These are phyloP conservation scores for Chydorus sphaericus DNA, from an alignment of 2,888 invertebrate genomes.

Conservation along the genomic window DNA sequence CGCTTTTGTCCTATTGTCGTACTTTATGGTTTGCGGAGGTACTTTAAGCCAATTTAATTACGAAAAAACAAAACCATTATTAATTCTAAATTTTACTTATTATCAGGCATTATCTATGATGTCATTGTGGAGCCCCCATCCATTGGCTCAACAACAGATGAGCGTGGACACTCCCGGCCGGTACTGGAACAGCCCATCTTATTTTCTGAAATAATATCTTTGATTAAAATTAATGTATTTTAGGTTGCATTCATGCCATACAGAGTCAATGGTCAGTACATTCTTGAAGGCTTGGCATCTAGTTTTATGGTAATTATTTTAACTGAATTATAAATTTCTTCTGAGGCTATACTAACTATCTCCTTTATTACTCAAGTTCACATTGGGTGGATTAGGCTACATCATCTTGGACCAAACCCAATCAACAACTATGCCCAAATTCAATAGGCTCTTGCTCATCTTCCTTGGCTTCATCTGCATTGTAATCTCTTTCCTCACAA, in stretches of 20 bases:
- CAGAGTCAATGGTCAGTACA: conserved; percentile 96
- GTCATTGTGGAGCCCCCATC: conserved; percentile 98
- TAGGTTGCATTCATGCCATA: conserved; percentile 96
- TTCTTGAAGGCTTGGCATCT: conserved; percentile 96
- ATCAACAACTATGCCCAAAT: conserved; percentile 72
- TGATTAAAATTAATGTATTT: conserved; percentile 22
- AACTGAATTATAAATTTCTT: no score
- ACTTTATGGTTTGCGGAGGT: conserved; percentile 97
- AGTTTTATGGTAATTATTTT: no score
- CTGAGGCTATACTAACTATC: no score
- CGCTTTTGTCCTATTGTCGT: conserved; percentile 73
- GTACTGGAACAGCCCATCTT: conserved; percentile 32
- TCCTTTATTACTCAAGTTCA: no score
- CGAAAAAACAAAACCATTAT: not conserved
- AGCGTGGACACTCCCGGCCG: conserved; percentile 88
- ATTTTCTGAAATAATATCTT: not conserved
- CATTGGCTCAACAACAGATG: conserved; percentile 94
- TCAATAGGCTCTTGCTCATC: conserved; percentile 77
- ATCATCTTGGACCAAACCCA: conserved; percentile 91
- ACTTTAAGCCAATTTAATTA: conserved; percentile 26
- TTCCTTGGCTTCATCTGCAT: conserved; percentile 84
- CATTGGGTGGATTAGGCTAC: conserved; percentile 89
- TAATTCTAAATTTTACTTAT: conserved; percentile 17
- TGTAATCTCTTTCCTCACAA: conserved; percentile 83
- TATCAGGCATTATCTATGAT: conserved; percentile 91